These are phyloP conservation scores for Chironomus striatipennis DNA, from an alignment of 1,140 invertebrate genomes.

Conservation along the genomic window DNA sequence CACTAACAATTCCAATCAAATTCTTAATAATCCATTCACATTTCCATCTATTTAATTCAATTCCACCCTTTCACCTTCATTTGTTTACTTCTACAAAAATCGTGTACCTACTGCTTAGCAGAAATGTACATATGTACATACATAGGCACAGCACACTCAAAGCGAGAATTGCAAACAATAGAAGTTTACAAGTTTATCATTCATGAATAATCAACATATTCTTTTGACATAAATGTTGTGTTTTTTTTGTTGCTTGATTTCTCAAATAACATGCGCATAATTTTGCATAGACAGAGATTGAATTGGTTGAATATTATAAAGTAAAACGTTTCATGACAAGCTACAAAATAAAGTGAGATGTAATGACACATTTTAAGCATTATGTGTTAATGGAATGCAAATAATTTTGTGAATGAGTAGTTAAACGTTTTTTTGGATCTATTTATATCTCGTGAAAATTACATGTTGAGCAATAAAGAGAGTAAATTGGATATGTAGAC, in stretches of 20 bases:
- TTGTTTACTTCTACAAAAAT: too few species aligned
- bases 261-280: neutral
- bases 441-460: neutral
- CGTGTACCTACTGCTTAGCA: too few species aligned
- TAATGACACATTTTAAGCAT: neutral
- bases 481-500: constrained; percentile 6
- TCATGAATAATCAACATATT: neutral
- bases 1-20: too few species aligned
- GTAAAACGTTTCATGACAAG: neutral
- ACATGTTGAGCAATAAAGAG: neutral
- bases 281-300: neutral
- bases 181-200: neutral
- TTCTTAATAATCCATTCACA: too few species aligned
- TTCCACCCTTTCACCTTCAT: too few species aligned
- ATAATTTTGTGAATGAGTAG: neutral
- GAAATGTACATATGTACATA: too few species aligned
- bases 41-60: too few species aligned
- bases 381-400: neutral
- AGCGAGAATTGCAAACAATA: neutral
- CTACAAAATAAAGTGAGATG: neutral
- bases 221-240: neutral
- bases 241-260: neutral
- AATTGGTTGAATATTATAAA: neutral
- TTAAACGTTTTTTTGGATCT: neutral
- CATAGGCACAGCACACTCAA: too few species aligned